Evolutionary conservation across 1,140 invertebrate genomes (phyloP).

Genomic region (Zaprionus lachaisei): DNA sequence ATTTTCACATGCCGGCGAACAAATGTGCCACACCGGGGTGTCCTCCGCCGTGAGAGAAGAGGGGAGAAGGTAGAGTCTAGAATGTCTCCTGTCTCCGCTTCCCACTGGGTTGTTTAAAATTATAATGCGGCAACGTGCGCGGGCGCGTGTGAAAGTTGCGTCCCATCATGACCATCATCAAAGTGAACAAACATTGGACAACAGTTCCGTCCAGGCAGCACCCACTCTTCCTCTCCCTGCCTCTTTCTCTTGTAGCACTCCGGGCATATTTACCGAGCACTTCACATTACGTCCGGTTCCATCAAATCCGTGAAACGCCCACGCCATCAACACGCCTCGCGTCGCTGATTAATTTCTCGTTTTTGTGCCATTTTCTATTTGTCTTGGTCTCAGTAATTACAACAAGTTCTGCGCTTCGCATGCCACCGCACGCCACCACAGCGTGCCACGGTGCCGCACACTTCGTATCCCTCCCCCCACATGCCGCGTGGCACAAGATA

Average conservation of each 20-base stretch:
- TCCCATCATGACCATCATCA: conserved; percentile 53
- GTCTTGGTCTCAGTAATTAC: conserved; percentile 80
- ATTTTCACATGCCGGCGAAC: conserved; percentile 80
- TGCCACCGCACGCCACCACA: background rate
- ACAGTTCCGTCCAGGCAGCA: background rate
- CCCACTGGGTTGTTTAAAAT: conserved; percentile 69
- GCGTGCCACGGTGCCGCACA: background rate
- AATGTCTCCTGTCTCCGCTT: conserved; percentile 2
- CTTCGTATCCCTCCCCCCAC: background rate
- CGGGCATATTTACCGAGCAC: conserved; percentile 64
- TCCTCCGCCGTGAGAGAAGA: conserved; percentile 20
- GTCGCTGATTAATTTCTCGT: conserved; percentile 79
- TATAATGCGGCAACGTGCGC: conserved; percentile 58
- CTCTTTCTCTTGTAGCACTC: conserved; percentile 7
- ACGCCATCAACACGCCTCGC: background rate
- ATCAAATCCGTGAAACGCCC: conserved; percentile 37
- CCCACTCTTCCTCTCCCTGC: background rate
- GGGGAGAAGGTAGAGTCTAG: no score
- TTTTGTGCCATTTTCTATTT: conserved; percentile 82
- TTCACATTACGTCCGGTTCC: conserved; percentile 65
- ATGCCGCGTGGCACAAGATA: conserved; percentile 68
- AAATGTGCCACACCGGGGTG: conserved; percentile 74
- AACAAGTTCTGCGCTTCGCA: conserved; percentile 63
- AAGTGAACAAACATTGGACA: conserved; percentile 42
- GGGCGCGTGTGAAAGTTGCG: conserved; percentile 44